Evolutionary conservation across 92 coral and sea anemone species (phyloP), one percentile per base, ranked within the genome.

Genomic region (Bergia puertoricense): DNA sequence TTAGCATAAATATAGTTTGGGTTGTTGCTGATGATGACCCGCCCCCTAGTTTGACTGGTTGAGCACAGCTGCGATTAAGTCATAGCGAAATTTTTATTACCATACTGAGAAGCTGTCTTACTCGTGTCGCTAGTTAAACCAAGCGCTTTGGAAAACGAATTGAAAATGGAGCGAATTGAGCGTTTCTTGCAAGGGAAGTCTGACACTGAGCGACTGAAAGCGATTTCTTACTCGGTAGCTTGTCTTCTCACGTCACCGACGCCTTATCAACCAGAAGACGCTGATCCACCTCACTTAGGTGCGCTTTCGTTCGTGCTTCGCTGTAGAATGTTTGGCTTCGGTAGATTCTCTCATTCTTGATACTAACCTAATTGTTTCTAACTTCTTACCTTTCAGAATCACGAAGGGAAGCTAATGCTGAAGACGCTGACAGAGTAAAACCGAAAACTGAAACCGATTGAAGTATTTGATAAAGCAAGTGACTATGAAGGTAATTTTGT

Each of bases 31-130:
- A 5, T 4, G n/a, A 66, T 23, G 43, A 4, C 79, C 75, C 87
- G 79, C 79, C 87, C 79, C 79, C 87, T 0, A 84, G 37, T 41
- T 23, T 84, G 87, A 84, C 72, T 84, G 78, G 79, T 72, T 38
- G 45, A 18, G 46, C 68, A 16, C 87, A 84, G 87, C 87, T 71
- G 79, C 42, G 42, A 41, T 23, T 69, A 56, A 43, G 68, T 68
- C 66, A 65, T 43, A 51, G 14, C 11, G 87, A 84, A 74, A 84
- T 9, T 43, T 36, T 44, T 69, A 46, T 48, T 50, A 50, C 75
- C 40, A 45, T 54, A 44, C 2, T 8, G 43, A 51, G 68, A 84
- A 66, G 76, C 18, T 68, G 16, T 46, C 46, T 71, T 69, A 13
- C 42, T 54, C 23, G 18, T 56, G 20, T 46, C 44, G 6, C 9